These are phyloP conservation scores for Protaetia brevitarsis DNA, from an alignment of 1,140 invertebrate genomes.

Conservation along the genomic window DNA sequence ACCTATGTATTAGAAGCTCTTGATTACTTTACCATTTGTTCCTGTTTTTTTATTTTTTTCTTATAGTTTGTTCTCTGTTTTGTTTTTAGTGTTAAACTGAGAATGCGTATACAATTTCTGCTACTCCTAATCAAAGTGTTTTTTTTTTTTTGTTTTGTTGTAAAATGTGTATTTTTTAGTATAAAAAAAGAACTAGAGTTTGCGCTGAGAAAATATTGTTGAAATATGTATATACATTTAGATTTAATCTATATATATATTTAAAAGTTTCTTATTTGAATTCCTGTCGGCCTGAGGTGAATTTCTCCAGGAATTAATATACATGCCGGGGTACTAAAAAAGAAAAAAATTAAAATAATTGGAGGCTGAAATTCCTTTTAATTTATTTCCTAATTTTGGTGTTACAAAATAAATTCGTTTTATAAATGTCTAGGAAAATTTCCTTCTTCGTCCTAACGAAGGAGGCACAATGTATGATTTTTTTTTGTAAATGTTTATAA, in stretches of 20 bases:
- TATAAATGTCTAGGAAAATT: background rate
- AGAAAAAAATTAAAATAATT: background rate
- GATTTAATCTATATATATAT: conserved; percentile 4
- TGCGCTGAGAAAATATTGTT: background rate
- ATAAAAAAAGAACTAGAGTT: no score
- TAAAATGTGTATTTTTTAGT: no score
- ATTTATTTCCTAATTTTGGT: conserved; percentile 14
- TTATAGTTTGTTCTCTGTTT: background rate
- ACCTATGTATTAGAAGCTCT: no score
- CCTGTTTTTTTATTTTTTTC: background rate
- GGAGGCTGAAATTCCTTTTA: conserved; percentile 19
- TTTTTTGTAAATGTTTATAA: conserved; percentile 25
- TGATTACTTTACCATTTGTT: no score
- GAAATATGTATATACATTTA: conserved; percentile 2
- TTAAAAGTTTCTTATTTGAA: background rate
- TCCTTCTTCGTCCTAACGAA: background rate
- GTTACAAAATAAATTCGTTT: background rate
- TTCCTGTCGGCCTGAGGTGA: background rate
- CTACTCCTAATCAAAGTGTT: background rate
- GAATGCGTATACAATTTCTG: background rate
- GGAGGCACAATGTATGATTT: conserved; percentile 18
- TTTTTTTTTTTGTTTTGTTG: background rate
- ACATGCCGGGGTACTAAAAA: background rate
- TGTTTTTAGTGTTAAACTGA: background rate
- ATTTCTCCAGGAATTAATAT: no score